Evolutionary conservation across 2,113 vertebrate genomes (phyloP), one percentile per base, ranked within the genome.

Genomic region (Dolichotis patagonum): DNA sequence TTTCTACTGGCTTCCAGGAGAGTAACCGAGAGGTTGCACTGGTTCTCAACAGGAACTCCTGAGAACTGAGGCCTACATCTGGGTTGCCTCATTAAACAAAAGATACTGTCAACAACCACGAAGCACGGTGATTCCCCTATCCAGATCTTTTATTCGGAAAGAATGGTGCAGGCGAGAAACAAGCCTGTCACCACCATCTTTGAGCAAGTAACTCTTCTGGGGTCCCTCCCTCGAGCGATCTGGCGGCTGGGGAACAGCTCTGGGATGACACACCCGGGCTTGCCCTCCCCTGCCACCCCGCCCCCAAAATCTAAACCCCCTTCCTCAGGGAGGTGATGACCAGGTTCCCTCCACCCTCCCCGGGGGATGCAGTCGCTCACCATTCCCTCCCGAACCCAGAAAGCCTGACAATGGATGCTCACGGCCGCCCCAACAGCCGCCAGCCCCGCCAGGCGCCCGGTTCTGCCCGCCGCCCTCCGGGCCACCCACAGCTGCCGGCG

Each of bases 11-110:
- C 82, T 94, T 96, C 88, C 95, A 65, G 46, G 62, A 78, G 62
- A 96, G 92, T 86, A 95, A 96, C 0, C 52, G 94, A 89, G 91
- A 71, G 77, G 46, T 77, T 75, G 32, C 46, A 28, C 63, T 90
- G 92, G 89, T 88, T 95, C 95, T 93, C 88, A 35, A 75, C 69
- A 96, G 81, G 80, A 97, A 95, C 82, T 88, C 86, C 17, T 82
- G 95, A 94, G 94, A 96, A 97, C 95, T 90, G 94, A 94, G 96
- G 96, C 96, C 97, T 97, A 75, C 85, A 96, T 90, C 91, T 95
- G 95, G 94, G 90, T 91, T 69, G 92, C 85, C 97, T 94, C 73
- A 82, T 97, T 92, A 96, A 96, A 98, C 96, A 97, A 97, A 98
- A 98, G 97, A 96, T 84, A 91, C 96, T 92, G 96, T 97, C 93